These are phyloP conservation scores for Bambusicola thoracicus DNA, from an alignment of 2,113 vertebrate genomes.

Conservation along the genomic window DNA sequence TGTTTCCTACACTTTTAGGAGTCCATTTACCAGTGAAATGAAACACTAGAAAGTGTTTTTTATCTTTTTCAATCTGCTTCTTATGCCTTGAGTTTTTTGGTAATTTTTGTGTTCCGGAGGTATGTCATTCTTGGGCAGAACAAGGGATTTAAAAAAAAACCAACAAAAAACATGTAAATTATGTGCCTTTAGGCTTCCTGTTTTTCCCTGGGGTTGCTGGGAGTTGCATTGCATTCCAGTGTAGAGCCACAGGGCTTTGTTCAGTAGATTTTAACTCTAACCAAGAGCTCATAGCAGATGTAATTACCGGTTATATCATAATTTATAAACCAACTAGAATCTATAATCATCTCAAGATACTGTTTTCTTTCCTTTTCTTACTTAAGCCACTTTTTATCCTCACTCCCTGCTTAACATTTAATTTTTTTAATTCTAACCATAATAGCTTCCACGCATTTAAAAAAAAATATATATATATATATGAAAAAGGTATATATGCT, in stretches of 20 bases:
- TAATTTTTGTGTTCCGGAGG: not conserved
- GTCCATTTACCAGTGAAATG: not conserved
- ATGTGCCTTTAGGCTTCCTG: not conserved
- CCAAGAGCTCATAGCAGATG: not conserved
- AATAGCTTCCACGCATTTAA: not conserved
- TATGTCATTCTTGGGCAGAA: not conserved
- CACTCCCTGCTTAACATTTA: not conserved
- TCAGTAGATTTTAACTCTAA: not conserved
- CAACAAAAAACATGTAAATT: not conserved
- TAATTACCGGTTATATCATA: constrained; percentile 12
- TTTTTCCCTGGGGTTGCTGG: not conserved
- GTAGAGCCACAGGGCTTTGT: not conserved
- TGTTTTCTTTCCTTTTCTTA: not conserved
- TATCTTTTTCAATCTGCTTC: not conserved
- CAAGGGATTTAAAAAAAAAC: accelerated
- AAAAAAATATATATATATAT: not conserved
- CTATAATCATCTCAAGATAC: not conserved
- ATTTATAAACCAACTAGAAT: constrained; percentile 20
- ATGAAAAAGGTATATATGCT: not conserved
- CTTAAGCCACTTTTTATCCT: not conserved
- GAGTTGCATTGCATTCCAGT: not conserved
- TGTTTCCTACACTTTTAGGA: not conserved
- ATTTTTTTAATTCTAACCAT: not conserved
- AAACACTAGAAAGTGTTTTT: not conserved
- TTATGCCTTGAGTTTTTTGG: not conserved